These are phyloP conservation scores for Dendrolimus houi DNA, from an alignment of 2,888 invertebrate genomes.

Conservation along the genomic window DNA sequence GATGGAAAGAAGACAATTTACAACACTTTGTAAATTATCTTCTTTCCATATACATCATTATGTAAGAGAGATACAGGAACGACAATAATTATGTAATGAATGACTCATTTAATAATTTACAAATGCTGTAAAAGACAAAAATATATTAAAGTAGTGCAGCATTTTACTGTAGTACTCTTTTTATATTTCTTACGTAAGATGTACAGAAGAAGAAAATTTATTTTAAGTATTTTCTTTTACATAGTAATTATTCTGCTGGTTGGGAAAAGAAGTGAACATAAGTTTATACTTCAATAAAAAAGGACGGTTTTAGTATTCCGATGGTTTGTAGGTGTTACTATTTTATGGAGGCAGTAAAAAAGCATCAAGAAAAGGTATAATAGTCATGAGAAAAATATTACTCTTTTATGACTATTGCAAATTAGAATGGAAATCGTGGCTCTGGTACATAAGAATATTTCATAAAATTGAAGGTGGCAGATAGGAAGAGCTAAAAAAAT, in stretches of 20 bases:
- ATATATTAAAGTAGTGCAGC: neutral
- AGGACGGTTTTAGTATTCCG: conserved; percentile 2
- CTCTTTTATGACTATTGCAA: conserved; percentile 4
- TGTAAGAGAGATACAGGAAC: no score
- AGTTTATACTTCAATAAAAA: conserved; percentile 7
- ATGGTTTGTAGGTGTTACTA: conserved; percentile 3
- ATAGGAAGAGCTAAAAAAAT: no score
- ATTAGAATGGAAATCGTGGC: neutral
- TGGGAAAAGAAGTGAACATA: neutral
- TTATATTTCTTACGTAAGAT: neutral
- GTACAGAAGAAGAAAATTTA: neutral
- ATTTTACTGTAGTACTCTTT: neutral
- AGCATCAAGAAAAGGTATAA: conserved; percentile 4
- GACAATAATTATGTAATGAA: no score
- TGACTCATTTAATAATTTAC: neutral
- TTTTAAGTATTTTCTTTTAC: neutral
- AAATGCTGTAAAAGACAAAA: neutral
- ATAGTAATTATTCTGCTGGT: neutral
- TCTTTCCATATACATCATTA: no score
- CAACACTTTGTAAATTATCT: no score
- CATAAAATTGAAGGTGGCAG: no score
- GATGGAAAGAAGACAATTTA: no score
- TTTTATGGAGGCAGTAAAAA: conserved; percentile 7
- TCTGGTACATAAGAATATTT: no score
- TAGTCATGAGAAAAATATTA: conserved; percentile 4